A percentile compares a stretch with the other conserved stretches of the same genome.
Conservation (phyloP, 2,888 invertebrate genomes). For the Thyatira batis region DNA sequence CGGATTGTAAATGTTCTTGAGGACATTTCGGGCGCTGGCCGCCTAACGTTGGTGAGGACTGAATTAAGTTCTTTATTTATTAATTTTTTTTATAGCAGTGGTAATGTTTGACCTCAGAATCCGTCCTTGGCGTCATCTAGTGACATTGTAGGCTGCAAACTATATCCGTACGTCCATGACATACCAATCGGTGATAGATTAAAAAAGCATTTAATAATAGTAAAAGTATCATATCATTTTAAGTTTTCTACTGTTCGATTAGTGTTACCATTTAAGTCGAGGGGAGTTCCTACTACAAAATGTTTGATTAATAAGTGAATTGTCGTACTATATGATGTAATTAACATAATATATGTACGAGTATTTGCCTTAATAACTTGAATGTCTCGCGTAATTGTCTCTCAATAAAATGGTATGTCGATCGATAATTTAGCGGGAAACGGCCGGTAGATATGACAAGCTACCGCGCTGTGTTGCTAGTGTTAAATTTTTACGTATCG, state of each 20-base stretch:
- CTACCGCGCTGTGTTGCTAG: slow-evolving; percentile 61
- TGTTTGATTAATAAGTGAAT: background rate
- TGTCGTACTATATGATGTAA: background rate
- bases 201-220: slow-evolving; percentile 52
- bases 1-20: background rate
- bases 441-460: slow-evolving; percentile 54
- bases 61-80: background rate
- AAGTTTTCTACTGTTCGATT: slow-evolving; percentile 15
- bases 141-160: background rate
- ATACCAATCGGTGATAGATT: slow-evolving; percentile 40
- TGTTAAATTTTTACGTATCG: slow-evolving; percentile 53
- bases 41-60: background rate
- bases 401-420: slow-evolving; percentile 11
- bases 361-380: slow-evolving; percentile 34
- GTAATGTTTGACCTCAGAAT: background rate
- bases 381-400: slow-evolving; percentile 38
- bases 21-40: background rate
- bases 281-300: slow-evolving; percentile 18
- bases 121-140: background rate
- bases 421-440: slow-evolving; percentile 54
- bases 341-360: background rate
- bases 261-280: slow-evolving; percentile 9
- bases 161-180: slow-evolving; percentile 47
- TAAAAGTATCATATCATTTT: slow-evolving; percentile 30
- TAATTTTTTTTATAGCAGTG: background rate